Conservation (phyloP, 2,113 vertebrate species). For the Oryzias melastigma region DNA sequence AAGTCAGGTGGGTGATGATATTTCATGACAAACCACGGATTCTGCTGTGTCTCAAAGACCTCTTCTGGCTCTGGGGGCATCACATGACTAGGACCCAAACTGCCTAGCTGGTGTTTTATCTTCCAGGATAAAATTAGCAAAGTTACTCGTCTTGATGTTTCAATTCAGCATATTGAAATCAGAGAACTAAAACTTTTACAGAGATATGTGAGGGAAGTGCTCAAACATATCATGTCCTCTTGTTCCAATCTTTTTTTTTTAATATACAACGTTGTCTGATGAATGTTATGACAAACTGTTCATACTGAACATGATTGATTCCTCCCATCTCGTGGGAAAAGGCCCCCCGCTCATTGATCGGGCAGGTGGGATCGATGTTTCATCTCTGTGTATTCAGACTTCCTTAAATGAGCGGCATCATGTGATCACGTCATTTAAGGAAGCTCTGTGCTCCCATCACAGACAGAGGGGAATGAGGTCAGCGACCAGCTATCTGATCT, state of each 20-base stretch:
- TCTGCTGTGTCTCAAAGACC: conserved; percentile 8
- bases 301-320: conserved; percentile 64
- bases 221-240: conserved; percentile 2
- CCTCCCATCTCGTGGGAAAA: conserved; percentile 48
- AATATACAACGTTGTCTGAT: conserved; percentile 51
- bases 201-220: not conserved
- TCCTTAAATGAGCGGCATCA: conserved; percentile 57
- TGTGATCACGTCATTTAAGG: conserved; percentile 63
- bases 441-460: conserved; percentile 42
- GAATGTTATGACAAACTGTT: conserved; percentile 66
- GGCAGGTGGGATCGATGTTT: conserved; percentile 67
- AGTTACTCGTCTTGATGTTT: not conserved
- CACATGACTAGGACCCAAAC: not conserved
- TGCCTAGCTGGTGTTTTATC: not conserved
- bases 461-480: conserved; percentile 29
- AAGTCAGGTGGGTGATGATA: conserved; percentile 32
- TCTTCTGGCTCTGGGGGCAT: conserved; percentile 1
- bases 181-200: too few species aligned
- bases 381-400: conserved; percentile 67
- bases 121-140: too few species aligned
- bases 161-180: too few species aligned
- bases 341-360: conserved; percentile 46
- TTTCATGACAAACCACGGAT: conserved; percentile 20
- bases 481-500: conserved; percentile 31
- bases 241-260: conserved; percentile 27